A percentile compares a stretch with the other conserved stretches of the same genome.
These are phyloP conservation scores for Terrapene triunguis DNA, from an alignment of 2,113 vertebrate genomes.

Conservation along the genomic window DNA sequence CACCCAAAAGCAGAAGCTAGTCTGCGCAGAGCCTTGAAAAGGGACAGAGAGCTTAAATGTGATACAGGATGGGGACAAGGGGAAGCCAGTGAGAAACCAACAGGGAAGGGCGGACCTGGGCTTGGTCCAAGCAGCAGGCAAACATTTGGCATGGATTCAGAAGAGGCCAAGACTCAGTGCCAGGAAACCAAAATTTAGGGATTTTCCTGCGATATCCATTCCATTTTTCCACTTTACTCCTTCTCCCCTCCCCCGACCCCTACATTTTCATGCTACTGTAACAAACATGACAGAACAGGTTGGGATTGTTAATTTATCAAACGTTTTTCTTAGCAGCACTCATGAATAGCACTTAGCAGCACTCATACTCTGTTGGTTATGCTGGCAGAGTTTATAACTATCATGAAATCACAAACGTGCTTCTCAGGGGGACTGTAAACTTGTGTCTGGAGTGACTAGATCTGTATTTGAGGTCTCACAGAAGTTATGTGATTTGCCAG, in stretches of 20 bases:
- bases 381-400: not conserved
- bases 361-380: not conserved
- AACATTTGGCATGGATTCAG: not conserved
- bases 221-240: not conserved
- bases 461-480: not conserved
- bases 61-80: not conserved
- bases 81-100: conserved; percentile 17
- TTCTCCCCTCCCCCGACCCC: accelerated
- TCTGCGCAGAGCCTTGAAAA: not conserved
- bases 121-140: not conserved
- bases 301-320: not conserved
- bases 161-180: not conserved
- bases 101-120: conserved; percentile 29
- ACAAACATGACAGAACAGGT: not conserved
- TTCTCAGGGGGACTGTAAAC: not conserved
- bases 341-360: too few species aligned
- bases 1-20: accelerated
- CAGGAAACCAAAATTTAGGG: not conserved
- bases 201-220: not conserved
- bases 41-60: not conserved
- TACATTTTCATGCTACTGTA: not conserved
- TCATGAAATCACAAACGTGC: not conserved
- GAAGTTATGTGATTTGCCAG: not conserved
- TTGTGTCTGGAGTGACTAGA: not conserved
- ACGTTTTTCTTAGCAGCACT: not conserved